Percentiles rank a stretch among this genome's conserved stretches.
phyloP scores from a whole-genome alignment of 2,797 vertebrate species.

The Melanotaenia maccullochi region DNA sequence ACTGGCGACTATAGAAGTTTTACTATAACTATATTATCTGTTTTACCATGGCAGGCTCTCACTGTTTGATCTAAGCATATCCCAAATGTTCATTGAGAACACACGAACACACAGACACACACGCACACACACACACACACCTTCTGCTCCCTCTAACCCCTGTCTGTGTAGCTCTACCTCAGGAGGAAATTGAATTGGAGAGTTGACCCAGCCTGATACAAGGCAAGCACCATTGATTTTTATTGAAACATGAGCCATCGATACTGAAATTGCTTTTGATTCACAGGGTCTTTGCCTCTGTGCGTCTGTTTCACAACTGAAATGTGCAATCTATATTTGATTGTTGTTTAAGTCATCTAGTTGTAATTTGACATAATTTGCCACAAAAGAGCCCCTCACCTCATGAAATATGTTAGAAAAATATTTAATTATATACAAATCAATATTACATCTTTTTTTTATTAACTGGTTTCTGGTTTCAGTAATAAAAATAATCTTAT shows the following conservation, averaged over 20 bases:
- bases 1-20: constrained; percentile 12
- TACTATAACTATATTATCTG: constrained; percentile 5
- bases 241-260: constrained; percentile 79
- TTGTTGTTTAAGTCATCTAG: constrained; percentile 33
- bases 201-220: constrained; percentile 78
- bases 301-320: constrained; percentile 48
- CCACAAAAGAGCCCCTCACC: constrained; percentile 18
- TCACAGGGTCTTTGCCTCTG: constrained; percentile 34
- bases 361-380: constrained; percentile 16
- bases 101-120: not conserved
- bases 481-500: not conserved
- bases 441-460: constrained; percentile 19
- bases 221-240: constrained; percentile 81
- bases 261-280: constrained; percentile 81
- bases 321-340: constrained; percentile 5
- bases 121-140: constrained; percentile 11
- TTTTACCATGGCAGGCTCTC: not conserved
- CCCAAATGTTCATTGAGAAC: not conserved
- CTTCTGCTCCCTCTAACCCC: constrained; percentile 27
- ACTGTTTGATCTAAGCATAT: constrained; percentile 10
- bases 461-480: not conserved
- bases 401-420: constrained; percentile 12
- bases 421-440: constrained; percentile 25
- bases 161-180: constrained; percentile 53
- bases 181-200: constrained; percentile 82